Base-by-base conservation (phyloP, 2,888 invertebrate genomes). In the Polyommatus iphigenia region DNA sequence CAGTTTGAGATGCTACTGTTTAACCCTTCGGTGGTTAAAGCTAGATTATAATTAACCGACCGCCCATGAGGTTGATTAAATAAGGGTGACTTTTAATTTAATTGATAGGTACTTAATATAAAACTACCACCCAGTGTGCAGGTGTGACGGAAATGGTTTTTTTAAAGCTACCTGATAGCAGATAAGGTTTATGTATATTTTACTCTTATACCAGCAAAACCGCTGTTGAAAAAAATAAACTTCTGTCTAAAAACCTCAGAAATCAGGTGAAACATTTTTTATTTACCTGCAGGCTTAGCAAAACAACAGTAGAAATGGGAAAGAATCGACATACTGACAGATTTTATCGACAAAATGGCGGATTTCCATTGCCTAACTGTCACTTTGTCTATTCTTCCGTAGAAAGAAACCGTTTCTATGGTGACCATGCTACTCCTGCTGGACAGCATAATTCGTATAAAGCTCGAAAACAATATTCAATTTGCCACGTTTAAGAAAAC, bases 1-100 rank as follows among this genome's bases (percentile, higher is more conserved):
- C 75, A 50, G 75, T 29, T 75, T 54, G 18, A 75, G 73, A 73
- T 75, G 75, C 75, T 75, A 75, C 75, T 54, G 75, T 75, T 75
- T 75, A 75, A 75, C 75, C 75, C 54, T 75, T 75, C 54, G 18
- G 18, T 54, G 46, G 46, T 24, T 46, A 75, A 54, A 18, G 29
- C 24, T 50, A 15, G n/a, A 73, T 75, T 54, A 75, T 75, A 54
- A 29, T 15, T 20, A 13, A 41, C 13, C n/a, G 75, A 75, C 75
- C 75, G 50, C 75, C 75, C 75, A 75, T 50, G 50, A 24, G 15
- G 75, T 29, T 46, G 5, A 7, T 24, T 13, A 67, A 67, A 67
- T 67, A 8, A 67, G 67, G 67, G 67, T 67, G 67, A 29, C 29
- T 67, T 67, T 59, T 24, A 62, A 20, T 20, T 62, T 62, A 67